Evolutionary conservation across 1,140 invertebrate species (phyloP).

Genomic region (Ephestia elutella): DNA sequence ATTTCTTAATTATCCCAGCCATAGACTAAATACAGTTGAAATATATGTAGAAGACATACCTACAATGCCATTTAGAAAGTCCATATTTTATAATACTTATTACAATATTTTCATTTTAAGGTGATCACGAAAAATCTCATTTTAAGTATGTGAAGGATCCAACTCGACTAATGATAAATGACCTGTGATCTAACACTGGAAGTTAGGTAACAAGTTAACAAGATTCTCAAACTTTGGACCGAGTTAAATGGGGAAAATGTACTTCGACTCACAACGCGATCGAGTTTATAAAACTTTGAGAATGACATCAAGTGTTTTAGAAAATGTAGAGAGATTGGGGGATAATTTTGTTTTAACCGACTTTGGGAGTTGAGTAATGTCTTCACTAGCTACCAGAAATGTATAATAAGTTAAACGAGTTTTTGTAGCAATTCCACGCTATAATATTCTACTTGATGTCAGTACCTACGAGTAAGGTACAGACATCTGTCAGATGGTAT

Average conservation of each 20-base stretch:
- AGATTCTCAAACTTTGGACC: slow-evolving; percentile 12
- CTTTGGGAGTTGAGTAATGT: background rate
- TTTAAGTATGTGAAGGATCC: background rate
- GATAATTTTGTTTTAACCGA: slow-evolving; percentile 4
- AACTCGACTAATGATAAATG: slow-evolving; percentile 7
- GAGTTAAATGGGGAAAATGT: slow-evolving; percentile 15
- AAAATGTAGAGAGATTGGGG: background rate
- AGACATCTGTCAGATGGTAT: too few species aligned
- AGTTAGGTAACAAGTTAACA: slow-evolving; percentile 11
- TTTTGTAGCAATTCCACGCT: too few species aligned
- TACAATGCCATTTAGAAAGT: too few species aligned
- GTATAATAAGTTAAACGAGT: background rate
- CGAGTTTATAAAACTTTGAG: slow-evolving; percentile 13
- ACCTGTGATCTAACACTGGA: slow-evolving; percentile 11
- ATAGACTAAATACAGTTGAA: too few species aligned
- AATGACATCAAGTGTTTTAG: slow-evolving; percentile 11
- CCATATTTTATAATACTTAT: too few species aligned
- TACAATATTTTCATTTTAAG: background rate
- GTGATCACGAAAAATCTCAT: background rate
- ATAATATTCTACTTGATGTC: too few species aligned
- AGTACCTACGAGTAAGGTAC: too few species aligned
- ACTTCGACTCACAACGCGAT: slow-evolving; percentile 11
- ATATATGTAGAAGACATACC: too few species aligned
- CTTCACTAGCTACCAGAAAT: background rate
- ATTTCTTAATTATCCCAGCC: too few species aligned